Evolutionary conservation across 2,113 vertebrate genomes (phyloP).

Genomic region (Eublepharis macularius): DNA sequence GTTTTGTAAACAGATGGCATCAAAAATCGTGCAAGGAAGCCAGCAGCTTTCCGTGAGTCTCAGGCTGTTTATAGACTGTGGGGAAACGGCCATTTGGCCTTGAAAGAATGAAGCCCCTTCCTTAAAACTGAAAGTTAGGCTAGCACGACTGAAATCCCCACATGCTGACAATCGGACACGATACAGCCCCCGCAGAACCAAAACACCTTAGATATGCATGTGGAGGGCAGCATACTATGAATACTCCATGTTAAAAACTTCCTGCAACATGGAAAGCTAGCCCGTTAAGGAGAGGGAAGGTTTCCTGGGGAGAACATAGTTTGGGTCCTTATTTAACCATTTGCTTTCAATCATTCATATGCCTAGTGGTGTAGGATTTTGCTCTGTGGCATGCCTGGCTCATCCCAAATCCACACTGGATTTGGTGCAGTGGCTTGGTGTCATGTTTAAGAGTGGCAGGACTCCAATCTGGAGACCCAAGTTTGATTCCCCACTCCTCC

Average conservation of each 20-base stretch:
- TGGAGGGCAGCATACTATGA: background rate
- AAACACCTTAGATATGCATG: background rate
- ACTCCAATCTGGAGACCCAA: too few relatives aligned
- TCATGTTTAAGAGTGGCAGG: too few relatives aligned
- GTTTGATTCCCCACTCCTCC: too few relatives aligned
- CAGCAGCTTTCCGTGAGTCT: too few relatives aligned
- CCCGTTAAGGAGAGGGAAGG: background rate
- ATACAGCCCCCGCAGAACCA: background rate
- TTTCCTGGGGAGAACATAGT: background rate
- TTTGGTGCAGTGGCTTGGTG: too few relatives aligned
- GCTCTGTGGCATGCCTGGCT: background rate
- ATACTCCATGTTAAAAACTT: background rate
- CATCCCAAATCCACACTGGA: background rate
- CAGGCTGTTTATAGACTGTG: too few relatives aligned
- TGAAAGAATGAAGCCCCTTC: background rate
- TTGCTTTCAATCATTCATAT: background rate
- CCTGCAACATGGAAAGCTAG: too few relatives aligned
- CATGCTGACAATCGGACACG: background rate
- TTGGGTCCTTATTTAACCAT: background rate
- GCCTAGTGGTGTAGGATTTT: background rate
- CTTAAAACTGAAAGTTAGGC: background rate
- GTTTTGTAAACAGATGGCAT: too few relatives aligned
- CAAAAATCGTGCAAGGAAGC: too few relatives aligned
- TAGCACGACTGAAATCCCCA: background rate
- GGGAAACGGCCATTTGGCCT: too few relatives aligned